Conservation (phyloP, 2,888 invertebrate genomes). For the Drosophila tripunctata region DNA sequence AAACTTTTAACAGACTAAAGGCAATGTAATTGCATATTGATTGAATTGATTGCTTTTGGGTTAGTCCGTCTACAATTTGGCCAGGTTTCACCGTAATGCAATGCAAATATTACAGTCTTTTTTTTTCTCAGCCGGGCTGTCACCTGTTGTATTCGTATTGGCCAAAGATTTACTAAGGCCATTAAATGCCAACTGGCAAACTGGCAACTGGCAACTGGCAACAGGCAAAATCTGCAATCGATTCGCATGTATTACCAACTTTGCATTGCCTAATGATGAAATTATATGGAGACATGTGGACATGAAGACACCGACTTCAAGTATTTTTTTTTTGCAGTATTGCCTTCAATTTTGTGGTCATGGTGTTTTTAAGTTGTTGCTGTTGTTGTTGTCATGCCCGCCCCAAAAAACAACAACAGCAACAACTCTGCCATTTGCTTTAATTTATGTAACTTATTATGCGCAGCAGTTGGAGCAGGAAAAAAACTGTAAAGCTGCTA, state of each 20-base stretch:
- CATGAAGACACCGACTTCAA: constrained; percentile 12
- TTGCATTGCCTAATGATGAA: constrained; percentile 54
- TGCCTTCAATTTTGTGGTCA: constrained; percentile 13
- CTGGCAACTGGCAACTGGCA: constrained; percentile 29
- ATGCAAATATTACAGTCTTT: constrained; percentile 13
- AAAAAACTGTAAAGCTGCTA: too few species aligned
- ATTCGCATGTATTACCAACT: constrained; percentile 44
- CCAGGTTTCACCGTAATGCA: constrained; percentile 27
- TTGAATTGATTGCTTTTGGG: constrained; percentile 1
- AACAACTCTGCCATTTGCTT: constrained; percentile 41
- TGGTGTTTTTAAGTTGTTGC: constrained; percentile 2
- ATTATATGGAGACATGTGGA: constrained; percentile 46
- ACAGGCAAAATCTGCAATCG: constrained; percentile 40
- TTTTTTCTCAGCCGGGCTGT: constrained; percentile 26
- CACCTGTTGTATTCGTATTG: constrained; percentile 38
- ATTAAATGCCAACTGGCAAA: constrained; percentile 60
- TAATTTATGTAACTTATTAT: constrained; percentile 68
- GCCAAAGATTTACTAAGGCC: constrained; percentile 52
- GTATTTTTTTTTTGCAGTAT: constrained; percentile 5
- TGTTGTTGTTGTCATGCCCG: constrained; percentile 15
- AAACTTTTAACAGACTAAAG: neutral
- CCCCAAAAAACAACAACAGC: constrained; percentile 17
- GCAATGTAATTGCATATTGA: neutral
- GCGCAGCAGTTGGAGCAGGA: too few species aligned
- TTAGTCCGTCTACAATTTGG: neutral